A percentile compares a stretch with the other conserved stretches of the same genome.
Conservation (phyloP, 2,888 invertebrate genomes). For the Melieria picta region DNA sequence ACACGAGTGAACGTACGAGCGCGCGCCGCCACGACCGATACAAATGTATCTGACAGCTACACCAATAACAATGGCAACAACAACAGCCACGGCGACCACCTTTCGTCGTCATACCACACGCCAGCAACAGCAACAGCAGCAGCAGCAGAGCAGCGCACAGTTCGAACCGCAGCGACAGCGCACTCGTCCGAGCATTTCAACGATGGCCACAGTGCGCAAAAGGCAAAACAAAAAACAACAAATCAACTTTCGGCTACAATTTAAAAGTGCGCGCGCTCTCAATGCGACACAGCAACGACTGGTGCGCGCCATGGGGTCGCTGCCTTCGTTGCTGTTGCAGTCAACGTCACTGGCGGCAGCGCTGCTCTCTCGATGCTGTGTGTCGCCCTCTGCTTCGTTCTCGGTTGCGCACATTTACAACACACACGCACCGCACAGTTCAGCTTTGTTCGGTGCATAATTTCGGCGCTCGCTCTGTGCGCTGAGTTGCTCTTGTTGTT, state of each 20-base stretch:
- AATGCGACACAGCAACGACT: neutral
- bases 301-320: neutral
- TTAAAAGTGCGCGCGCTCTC: too few relatives aligned
- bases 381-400: neutral
- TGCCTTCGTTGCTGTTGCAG: neutral
- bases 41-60: neutral
- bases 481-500: conserved; percentile 1
- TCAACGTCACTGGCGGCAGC: neutral
- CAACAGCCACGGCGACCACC: too few relatives aligned
- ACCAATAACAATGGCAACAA: too few relatives aligned
- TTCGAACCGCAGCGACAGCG: neutral
- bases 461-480: conserved; percentile 4
- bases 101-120: too few relatives aligned
- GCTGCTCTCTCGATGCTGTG: conserved; percentile 1
- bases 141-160: neutral
- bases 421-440: neutral
- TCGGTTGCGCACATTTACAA: neutral
- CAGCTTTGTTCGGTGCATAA: neutral
- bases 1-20: neutral
- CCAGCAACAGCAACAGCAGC: too few relatives aligned
- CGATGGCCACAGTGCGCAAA: too few relatives aligned
- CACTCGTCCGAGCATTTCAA: neutral
- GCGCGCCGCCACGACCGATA: neutral
- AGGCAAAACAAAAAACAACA: too few relatives aligned
- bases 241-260: neutral